Evolutionary conservation across 2,797 vertebrate genomes (phyloP).

Genomic region (Fringilla coelebs): DNA sequence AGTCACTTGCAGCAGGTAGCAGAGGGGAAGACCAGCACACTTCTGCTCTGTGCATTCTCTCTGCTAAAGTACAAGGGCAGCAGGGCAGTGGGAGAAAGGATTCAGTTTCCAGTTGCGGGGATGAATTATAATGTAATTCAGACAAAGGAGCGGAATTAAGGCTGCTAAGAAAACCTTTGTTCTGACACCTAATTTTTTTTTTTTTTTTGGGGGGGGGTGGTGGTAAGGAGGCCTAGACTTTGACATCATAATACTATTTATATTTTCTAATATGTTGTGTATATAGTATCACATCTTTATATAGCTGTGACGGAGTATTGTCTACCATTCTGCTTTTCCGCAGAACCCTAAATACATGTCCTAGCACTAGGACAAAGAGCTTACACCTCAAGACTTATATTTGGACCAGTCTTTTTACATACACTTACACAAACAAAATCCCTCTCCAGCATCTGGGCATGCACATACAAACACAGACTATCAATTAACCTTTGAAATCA

Average conservation of each 20-base stretch:
- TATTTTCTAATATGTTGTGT: neutral
- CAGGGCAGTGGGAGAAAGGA: neutral
- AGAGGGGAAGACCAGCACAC: accelerated
- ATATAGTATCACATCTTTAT: neutral
- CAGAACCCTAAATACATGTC: neutral
- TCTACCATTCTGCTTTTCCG: neutral
- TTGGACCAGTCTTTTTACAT: neutral
- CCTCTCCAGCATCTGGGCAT: neutral
- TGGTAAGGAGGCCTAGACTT: neutral
- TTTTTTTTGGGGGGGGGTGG: no score
- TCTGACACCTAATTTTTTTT: neutral
- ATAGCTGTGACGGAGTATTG: neutral
- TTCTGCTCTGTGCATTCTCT: neutral
- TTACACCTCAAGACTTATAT: neutral
- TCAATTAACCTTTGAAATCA: constrained; percentile 2
- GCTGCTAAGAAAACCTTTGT: neutral
- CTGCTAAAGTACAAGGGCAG: accelerated
- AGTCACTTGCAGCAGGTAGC: neutral
- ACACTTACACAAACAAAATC: neutral
- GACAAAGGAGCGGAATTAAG: neutral
- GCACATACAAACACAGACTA: neutral
- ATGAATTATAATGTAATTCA: neutral
- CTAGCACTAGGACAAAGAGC: neutral
- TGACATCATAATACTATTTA: neutral
- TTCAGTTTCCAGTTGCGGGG: neutral